These are phyloP conservation scores for Microctonus aethiopoides DNA, from an alignment of 2,888 invertebrate species.

Conservation along the genomic window DNA sequence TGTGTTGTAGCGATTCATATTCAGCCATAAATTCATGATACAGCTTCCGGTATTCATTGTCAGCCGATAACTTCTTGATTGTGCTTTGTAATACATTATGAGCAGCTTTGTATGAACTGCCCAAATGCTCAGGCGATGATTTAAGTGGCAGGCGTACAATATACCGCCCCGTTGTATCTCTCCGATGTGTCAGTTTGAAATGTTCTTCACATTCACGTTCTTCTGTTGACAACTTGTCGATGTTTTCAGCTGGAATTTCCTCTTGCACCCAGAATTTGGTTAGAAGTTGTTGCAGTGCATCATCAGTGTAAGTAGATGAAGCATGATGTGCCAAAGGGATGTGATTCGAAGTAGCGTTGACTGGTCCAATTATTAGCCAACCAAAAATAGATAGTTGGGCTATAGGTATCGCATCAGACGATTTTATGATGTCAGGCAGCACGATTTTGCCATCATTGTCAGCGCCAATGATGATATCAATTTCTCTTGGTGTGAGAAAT, in stretches of 20 bases:
- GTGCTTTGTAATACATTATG: no score
- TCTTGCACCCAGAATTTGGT: not conserved
- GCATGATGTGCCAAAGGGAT: not conserved
- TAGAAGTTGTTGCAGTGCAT: not conserved
- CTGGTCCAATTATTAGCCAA: not conserved
- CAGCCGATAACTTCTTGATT: not conserved
- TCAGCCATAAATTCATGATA: not conserved
- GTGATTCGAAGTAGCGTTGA: not conserved
- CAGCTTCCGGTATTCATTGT: not conserved
- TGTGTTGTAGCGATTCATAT: not conserved
- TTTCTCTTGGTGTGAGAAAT: not conserved
- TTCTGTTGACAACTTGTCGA: not conserved
- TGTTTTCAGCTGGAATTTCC: not conserved
- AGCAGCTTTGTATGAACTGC: not conserved
- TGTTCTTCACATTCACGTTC: not conserved
- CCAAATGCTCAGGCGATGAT: not conserved
- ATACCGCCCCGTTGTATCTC: not conserved
- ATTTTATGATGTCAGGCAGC: not conserved
- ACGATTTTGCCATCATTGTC: not conserved
- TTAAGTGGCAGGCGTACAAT: not conserved
- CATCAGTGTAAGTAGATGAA: not conserved
- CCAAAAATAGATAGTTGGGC: not conserved
- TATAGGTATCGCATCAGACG: not conserved
- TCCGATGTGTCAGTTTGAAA: not conserved
- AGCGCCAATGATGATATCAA: conserved; percentile 8